Conservation (phyloP, 2,888 invertebrate genomes). For the Nomada fucata region DNA sequence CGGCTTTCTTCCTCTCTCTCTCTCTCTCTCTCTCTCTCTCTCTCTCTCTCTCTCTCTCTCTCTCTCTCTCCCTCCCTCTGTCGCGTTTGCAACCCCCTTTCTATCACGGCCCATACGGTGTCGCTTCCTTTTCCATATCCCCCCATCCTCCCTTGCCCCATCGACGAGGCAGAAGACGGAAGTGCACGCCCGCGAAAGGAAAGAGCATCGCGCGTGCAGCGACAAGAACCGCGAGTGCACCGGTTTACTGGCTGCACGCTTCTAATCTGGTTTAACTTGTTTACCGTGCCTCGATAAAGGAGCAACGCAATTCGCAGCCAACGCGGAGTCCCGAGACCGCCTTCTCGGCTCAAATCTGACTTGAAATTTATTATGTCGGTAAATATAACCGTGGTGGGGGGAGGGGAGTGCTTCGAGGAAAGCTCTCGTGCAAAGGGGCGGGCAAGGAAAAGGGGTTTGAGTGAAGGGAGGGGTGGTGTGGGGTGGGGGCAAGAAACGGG, state of each 20-base stretch:
- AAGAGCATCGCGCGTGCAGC: neutral
- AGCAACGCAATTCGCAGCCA: slow-evolving; percentile 72
- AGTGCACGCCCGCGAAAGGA: slow-evolving; percentile 22
- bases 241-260: slow-evolving; percentile 49
- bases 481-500: slow-evolving; percentile 6
- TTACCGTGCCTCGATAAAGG: slow-evolving; percentile 79
- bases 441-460: slow-evolving; percentile 4
- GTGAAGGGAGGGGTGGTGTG: too few relatives aligned
- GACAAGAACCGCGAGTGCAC: slow-evolving; percentile 24
- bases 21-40: slow-evolving; percentile 54
- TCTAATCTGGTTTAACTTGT: slow-evolving; percentile 80
- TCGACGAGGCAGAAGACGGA: slow-evolving; percentile 13
- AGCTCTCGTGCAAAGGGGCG: slow-evolving; percentile 22
- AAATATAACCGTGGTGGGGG: slow-evolving; percentile 69
- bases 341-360: slow-evolving; percentile 68
- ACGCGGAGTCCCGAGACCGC: slow-evolving; percentile 57
- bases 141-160: neutral
- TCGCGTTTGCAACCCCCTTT: slow-evolving; percentile 34
- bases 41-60: slow-evolving; percentile 54
- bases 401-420: neutral
- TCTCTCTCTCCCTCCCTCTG: slow-evolving; percentile 46
- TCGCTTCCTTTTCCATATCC: slow-evolving; percentile 22
- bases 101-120: slow-evolving; percentile 24
- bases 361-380: slow-evolving; percentile 77
- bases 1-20: slow-evolving; percentile 38